Evolutionary conservation across 2,113 vertebrate genomes (phyloP).

Genomic region (Synchiropus splendidus): DNA sequence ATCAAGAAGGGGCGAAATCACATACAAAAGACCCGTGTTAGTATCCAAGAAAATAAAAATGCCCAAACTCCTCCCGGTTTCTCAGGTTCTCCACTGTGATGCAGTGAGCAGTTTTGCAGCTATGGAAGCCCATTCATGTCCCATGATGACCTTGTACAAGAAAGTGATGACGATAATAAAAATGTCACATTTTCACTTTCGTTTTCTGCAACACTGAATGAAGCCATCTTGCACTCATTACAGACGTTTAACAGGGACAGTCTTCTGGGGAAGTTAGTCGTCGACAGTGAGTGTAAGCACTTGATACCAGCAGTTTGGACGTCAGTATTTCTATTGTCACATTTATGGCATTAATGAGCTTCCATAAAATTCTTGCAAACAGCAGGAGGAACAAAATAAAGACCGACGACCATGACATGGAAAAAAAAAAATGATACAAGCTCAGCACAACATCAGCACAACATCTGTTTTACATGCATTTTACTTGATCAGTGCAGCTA

Average conservation of each 20-base stretch:
- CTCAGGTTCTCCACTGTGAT: too few relatives aligned
- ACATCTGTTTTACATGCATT: constrained; percentile 30
- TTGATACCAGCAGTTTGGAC: background rate
- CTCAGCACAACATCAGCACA: constrained; percentile 15
- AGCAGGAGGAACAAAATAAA: constrained; percentile 2
- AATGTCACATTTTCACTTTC: too few relatives aligned
- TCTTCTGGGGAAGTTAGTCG: too few relatives aligned
- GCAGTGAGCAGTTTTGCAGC: too few relatives aligned
- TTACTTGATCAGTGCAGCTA: constrained; percentile 16
- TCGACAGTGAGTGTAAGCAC: too few relatives aligned
- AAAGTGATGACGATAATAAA: background rate
- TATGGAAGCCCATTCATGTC: constrained; percentile 7
- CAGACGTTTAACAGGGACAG: too few relatives aligned
- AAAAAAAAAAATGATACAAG: constrained; percentile 10
- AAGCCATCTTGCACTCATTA: too few relatives aligned
- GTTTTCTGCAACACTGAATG: too few relatives aligned
- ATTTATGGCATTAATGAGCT: constrained; percentile 5
- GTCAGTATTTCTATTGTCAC: background rate
- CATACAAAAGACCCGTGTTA: constrained; percentile 97
- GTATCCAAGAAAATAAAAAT: constrained; percentile 67
- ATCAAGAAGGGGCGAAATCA: constrained; percentile 68
- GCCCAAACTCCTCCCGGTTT: constrained; percentile 9
- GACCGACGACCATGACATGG: too few relatives aligned
- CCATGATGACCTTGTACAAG: background rate
- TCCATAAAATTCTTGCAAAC: constrained; percentile 1